phyloP scores from a whole-genome alignment of 2,888 invertebrate species.

The Ophion obscuratus region DNA sequence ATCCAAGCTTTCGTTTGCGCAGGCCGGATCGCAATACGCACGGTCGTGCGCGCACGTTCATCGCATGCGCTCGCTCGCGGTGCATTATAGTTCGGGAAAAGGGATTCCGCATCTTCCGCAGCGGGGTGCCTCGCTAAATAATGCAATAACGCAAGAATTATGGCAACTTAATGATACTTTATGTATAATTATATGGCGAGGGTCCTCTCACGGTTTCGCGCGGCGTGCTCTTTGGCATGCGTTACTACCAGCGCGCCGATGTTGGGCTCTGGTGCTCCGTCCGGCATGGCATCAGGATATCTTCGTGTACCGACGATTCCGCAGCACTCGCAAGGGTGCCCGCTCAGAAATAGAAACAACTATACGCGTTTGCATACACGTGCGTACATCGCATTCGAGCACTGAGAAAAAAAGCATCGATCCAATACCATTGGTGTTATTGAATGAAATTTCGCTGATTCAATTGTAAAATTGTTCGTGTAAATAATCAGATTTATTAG shows the following conservation, averaged over 20 bases:
- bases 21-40: constrained; percentile 63
- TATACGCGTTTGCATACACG: not conserved
- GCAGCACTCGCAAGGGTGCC: not conserved
- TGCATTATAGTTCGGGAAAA: constrained; percentile 64
- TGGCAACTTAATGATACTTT: constrained; percentile 83
- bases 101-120: constrained; percentile 78
- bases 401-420: no score
- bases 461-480: no score
- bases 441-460: no score
- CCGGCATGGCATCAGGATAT: not conserved
- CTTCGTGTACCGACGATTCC: not conserved
- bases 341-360: not conserved
- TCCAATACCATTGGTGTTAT: no score
- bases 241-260: not conserved
- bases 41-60: constrained; percentile 27
- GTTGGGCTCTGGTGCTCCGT: not conserved
- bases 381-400: no score
- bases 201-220: constrained; percentile 60
- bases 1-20: constrained; percentile 57
- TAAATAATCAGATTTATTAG: no score
- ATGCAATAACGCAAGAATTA: constrained; percentile 83
- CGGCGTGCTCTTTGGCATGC: constrained; percentile 20
- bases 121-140: constrained; percentile 81
- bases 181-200: constrained; percentile 80
- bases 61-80: constrained; percentile 32